A percentile compares a stretch with the other conserved stretches of the same genome.
These are phyloP conservation scores for Lepidotrigona ventralis DNA, from an alignment of 1,140 invertebrate species.

Conservation along the genomic window DNA sequence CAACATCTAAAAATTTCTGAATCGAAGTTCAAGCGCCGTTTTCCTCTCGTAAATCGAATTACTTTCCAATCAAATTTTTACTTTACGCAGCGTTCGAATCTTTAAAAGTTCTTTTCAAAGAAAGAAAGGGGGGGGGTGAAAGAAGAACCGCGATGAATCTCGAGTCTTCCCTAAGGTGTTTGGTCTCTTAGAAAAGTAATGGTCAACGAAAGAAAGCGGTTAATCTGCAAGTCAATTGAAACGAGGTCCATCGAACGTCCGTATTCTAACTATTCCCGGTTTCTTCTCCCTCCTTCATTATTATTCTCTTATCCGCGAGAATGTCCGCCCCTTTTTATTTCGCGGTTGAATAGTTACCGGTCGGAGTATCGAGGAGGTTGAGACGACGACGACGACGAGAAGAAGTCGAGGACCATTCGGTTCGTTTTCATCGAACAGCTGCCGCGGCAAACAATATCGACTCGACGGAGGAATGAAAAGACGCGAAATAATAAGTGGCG, in stretches of 20 bases:
- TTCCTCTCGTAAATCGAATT: no score
- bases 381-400: no score
- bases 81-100: not conserved
- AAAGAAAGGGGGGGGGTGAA: not conserved
- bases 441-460: slow-evolving; percentile 11
- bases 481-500: slow-evolving; percentile 17
- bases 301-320: slow-evolving; percentile 14
- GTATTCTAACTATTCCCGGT: not conserved
- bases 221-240: slow-evolving; percentile 14
- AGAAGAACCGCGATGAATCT: not conserved
- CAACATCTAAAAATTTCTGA: no score
- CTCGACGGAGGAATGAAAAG: not conserved
- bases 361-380: not conserved
- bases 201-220: not conserved
- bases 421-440: slow-evolving; percentile 5
- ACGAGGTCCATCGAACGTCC: slow-evolving; percentile 5
- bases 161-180: not conserved
- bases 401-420: no score
- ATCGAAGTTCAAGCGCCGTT: no score
- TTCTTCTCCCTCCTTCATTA: not conserved
- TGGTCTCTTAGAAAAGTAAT: no score
- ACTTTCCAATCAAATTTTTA: not conserved
- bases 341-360: not conserved
- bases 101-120: not conserved
- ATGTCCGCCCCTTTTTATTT: slow-evolving; percentile 15